Base-by-base conservation (phyloP, 1,140 invertebrate genomes). In the Sycophila sp. region DNA sequence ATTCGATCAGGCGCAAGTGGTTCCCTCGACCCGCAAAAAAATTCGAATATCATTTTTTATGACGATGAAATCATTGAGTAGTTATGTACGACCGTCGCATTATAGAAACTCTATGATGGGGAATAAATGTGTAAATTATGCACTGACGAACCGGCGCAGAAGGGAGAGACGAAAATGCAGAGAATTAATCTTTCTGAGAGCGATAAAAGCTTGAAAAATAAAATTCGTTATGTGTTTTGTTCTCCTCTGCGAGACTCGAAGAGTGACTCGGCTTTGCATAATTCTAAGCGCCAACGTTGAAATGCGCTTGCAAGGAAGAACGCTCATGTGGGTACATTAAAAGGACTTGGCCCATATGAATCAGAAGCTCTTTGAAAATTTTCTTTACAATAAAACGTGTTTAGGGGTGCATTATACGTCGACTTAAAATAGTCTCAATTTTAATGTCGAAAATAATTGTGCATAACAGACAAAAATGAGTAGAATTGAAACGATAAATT, bases 111-210 rank as follows among this genome's bases (percentile, higher is more conserved):
- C 17, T 34, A 32, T 49, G 42, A 63, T 40, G n/a, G 60, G 30
- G 17, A 63, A 63, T 30, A 30, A 63, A 63, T 34, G 34, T 24
- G 38, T 45, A 73, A 69, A 42, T 49, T 65, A 65, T 53, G 62
- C 40, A 51, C 62, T 26, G 1, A 30, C 2, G 30, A 56, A 53
- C 4, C 13, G 15, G 55, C n/a, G n/a, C n/a, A n/a, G 1, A 15
- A 15, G 66, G 28, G 47, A 36, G 42, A 26, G 51, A 22, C n/a
- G 10, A 40, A 40, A 40, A 40, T 40, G 11, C 11, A 10, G n/a
- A 40, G 47, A 63, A 68, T 69, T 62, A 56, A 58, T 64, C 72
- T 45, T 49, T 19, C 26, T n/a, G 15, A 45, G 47, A 65, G 47
- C 47, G 45, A 38, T 30, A 45, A 60, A 60, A 53, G 62, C 30